Percentiles rank a stretch among this genome's conserved stretches.
These are phyloP conservation scores for Lithophane socia DNA, from an alignment of 2,888 invertebrate genomes.

Conservation along the genomic window DNA sequence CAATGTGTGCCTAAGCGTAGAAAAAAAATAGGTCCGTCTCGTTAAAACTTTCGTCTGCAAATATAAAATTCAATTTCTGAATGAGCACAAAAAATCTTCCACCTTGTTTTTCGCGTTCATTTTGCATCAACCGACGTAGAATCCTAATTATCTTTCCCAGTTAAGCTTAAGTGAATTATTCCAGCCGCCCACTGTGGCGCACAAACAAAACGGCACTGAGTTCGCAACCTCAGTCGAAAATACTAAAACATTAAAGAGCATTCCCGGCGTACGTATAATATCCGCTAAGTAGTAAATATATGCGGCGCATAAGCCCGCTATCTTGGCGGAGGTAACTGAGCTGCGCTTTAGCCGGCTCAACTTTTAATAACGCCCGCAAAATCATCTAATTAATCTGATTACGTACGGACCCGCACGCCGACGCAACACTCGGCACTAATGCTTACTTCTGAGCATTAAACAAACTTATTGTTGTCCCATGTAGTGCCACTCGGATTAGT, in stretches of 20 bases:
- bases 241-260: slow-evolving; percentile 90
- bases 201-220: slow-evolving; percentile 89
- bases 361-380: slow-evolving; percentile 89
- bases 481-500: slow-evolving; percentile 83
- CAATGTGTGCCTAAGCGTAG: slow-evolving; percentile 80
- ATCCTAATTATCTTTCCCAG: slow-evolving; percentile 91
- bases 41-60: slow-evolving; percentile 88
- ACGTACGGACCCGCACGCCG: slow-evolving; percentile 82
- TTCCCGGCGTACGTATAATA: slow-evolving; percentile 87
- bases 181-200: slow-evolving; percentile 88
- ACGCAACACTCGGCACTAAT: slow-evolving; percentile 85
- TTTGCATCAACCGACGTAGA: slow-evolving; percentile 90
- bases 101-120: slow-evolving; percentile 89
- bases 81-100: slow-evolving; percentile 89
- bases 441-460: slow-evolving; percentile 85
- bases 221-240: slow-evolving; percentile 90
- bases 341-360: slow-evolving; percentile 86
- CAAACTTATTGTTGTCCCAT: slow-evolving; percentile 85
- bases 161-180: slow-evolving; percentile 91
- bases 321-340: slow-evolving; percentile 87
- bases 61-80: slow-evolving; percentile 90
- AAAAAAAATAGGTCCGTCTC: slow-evolving; percentile 83
- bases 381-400: slow-evolving; percentile 90
- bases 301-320: slow-evolving; percentile 86
- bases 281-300: slow-evolving; percentile 86